Percentiles rank a stretch among this genome's conserved stretches.
Conservation (phyloP, 2,888 invertebrate species). For the Cerastis leucographa region DNA sequence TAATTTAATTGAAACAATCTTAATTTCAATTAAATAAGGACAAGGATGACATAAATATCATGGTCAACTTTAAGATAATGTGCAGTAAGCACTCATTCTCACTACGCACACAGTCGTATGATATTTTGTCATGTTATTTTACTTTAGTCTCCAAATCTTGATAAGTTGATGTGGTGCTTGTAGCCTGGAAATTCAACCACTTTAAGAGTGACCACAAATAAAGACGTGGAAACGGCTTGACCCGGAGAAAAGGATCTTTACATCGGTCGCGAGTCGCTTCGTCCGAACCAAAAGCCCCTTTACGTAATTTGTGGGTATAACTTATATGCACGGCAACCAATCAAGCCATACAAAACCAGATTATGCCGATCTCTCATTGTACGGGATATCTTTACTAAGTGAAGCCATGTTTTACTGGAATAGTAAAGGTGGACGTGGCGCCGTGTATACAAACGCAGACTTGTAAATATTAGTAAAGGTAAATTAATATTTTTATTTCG, state of each 20-base stretch:
- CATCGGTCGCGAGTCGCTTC: neutral
- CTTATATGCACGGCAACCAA: neutral
- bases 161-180: neutral
- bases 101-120: neutral
- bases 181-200: neutral
- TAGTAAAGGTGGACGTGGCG: no score
- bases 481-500: constrained; percentile 25
- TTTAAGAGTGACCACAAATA: neutral
- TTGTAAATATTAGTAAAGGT: constrained; percentile 11
- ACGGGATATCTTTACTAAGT: no score
- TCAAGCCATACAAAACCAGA: no score
- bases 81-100: neutral
- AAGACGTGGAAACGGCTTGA: neutral
- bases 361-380: no score
- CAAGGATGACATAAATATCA: constrained; percentile 37
- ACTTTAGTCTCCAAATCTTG: neutral
- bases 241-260: neutral
- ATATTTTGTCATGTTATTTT: neutral
- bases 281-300: neutral
- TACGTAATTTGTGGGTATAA: constrained; percentile 1
- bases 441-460: neutral
- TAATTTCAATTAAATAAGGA: constrained; percentile 21
- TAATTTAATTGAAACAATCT: constrained; percentile 7
- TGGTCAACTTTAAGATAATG: constrained; percentile 16
- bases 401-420: no score